These are phyloP conservation scores for Hestina assimilis DNA, from an alignment of 1,140 invertebrate species.

Conservation along the genomic window DNA sequence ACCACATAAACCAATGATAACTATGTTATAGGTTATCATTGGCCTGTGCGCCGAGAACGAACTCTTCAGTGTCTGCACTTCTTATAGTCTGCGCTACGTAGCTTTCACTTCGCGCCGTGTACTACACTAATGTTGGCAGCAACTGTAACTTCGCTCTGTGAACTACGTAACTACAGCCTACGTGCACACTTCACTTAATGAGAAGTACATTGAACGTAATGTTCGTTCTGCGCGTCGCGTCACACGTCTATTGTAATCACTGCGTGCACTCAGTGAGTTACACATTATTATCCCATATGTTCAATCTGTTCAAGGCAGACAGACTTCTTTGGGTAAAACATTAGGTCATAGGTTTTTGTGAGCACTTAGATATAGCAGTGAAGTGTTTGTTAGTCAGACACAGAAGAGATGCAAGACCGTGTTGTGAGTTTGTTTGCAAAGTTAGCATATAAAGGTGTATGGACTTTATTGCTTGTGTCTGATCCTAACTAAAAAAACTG, in stretches of 20 bases:
- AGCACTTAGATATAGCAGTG: conserved; percentile 6
- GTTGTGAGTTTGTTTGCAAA: neutral
- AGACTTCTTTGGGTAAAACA: conserved; percentile 14
- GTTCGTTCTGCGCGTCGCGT: conserved; percentile 63
- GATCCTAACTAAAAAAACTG: neutral
- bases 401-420: conserved; percentile 8
- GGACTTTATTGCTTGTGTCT: conserved; percentile 14
- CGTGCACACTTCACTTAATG: conserved; percentile 68
- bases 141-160: conserved; percentile 67
- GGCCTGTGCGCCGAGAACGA: conserved; percentile 76
- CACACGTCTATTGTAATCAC: conserved; percentile 72
- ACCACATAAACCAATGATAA: conserved; percentile 76
- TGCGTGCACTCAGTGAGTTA: conserved; percentile 76
- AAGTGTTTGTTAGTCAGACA: conserved; percentile 15
- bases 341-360: conserved; percentile 2
- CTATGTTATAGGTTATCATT: conserved; percentile 79
- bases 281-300: conserved; percentile 67
- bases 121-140: conserved; percentile 67
- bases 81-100: conserved; percentile 77
- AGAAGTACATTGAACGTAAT: conserved; percentile 67
- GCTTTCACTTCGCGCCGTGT: conserved; percentile 72
- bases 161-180: conserved; percentile 70
- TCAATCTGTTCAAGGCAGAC: conserved; percentile 64
- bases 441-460: neutral
- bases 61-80: conserved; percentile 76